Conservation (phyloP, 2,797 vertebrate species). For the Xerus rutilus region DNA sequence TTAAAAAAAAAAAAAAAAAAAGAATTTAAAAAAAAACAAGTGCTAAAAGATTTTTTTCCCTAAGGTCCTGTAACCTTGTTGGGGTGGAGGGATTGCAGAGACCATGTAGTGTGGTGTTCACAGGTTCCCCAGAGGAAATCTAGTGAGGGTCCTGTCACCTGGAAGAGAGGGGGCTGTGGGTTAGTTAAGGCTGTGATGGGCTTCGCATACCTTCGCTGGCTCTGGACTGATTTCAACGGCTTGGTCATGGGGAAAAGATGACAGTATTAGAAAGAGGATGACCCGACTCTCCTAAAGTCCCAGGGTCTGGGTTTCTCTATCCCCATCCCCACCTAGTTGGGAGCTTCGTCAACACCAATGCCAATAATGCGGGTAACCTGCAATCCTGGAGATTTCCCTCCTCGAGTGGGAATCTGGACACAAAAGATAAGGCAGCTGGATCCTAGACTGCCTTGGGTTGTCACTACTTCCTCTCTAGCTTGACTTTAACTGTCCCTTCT, state of each 20-base stretch:
- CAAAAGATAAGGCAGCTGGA: background rate
- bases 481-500: background rate
- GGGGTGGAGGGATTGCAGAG: accelerated
- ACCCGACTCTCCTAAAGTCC: background rate
- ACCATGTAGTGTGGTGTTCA: background rate
- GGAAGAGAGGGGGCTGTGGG: background rate
- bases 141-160: background rate
- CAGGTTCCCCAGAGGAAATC: background rate
- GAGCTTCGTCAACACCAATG: background rate
- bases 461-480: background rate
- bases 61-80: background rate
- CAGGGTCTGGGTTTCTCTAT: background rate
- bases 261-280: background rate
- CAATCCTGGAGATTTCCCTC: background rate
- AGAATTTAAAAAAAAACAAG: background rate
- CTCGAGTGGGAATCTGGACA: background rate
- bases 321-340: background rate
- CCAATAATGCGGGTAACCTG: background rate
- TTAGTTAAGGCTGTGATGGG: no score
- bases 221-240: background rate
- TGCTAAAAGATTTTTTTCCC: background rate
- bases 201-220: background rate
- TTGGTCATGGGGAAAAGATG: background rate
- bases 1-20: background rate
- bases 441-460: background rate